phyloP scores from a whole-genome alignment of 1,140 invertebrate species.

The Brachionus koreanus region DNA sequence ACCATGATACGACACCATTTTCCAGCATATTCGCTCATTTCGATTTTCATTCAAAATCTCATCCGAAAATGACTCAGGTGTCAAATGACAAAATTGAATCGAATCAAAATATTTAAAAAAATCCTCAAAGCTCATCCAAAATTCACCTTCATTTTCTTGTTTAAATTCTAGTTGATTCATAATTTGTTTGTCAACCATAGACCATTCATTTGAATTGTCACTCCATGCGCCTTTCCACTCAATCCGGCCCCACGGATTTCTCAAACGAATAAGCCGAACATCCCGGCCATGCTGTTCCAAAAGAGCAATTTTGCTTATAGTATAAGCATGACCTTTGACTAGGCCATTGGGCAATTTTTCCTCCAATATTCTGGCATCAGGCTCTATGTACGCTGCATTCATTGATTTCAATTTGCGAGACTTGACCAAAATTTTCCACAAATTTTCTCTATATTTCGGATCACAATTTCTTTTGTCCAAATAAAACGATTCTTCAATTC shows the following conservation, averaged over 20 bases:
- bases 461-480: slow-evolving; percentile 39
- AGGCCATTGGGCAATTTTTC: slow-evolving; percentile 15
- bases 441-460: slow-evolving; percentile 61
- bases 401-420: slow-evolving; percentile 86
- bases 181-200: not conserved
- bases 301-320: slow-evolving; percentile 66
- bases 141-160: slow-evolving; percentile 54
- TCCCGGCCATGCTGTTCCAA: not conserved
- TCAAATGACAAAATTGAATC: slow-evolving; percentile 38
- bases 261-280: not conserved
- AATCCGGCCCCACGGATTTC: slow-evolving; percentile 93
- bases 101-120: slow-evolving; percentile 19
- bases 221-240: slow-evolving; percentile 81
- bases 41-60: not conserved
- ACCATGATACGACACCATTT: slow-evolving; percentile 27
- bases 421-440: slow-evolving; percentile 85
- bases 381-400: slow-evolving; percentile 95
- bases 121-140: slow-evolving; percentile 45
- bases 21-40: not conserved
- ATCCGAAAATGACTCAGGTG: slow-evolving; percentile 36
- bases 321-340: slow-evolving; percentile 43
- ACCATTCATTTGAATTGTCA: slow-evolving; percentile 64
- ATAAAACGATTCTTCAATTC: slow-evolving; percentile 45
- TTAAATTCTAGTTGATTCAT: slow-evolving; percentile 68
- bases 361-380: slow-evolving; percentile 21